Conservation (phyloP, 2,797 vertebrate species). For the Hephaestus fuliginosus region DNA sequence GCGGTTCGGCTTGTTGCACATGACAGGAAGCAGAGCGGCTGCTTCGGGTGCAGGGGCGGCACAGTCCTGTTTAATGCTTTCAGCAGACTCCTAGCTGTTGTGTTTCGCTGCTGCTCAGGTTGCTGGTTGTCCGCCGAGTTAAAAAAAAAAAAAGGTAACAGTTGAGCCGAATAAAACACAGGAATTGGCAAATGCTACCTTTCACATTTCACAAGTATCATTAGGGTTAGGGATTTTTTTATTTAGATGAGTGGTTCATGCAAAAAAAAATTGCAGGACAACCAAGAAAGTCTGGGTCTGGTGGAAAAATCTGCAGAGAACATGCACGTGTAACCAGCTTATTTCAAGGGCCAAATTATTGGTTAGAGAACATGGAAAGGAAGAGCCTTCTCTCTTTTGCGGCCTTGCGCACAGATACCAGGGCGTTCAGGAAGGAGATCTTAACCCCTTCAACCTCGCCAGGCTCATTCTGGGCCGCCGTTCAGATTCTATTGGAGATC, state of each 20-base stretch:
- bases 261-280: slow-evolving; percentile 16
- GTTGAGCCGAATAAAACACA: background rate
- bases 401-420: background rate
- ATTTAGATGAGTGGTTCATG: slow-evolving; percentile 24
- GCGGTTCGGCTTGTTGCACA: slow-evolving; percentile 73
- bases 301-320: slow-evolving; percentile 62
- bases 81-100: slow-evolving; percentile 49
- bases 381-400: slow-evolving; percentile 34
- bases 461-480: background rate
- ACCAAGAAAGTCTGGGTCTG: slow-evolving; percentile 10
- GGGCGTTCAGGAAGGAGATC: slow-evolving; percentile 9
- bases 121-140: background rate
- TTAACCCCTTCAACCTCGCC: slow-evolving; percentile 13
- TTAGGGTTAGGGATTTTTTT: slow-evolving; percentile 10
- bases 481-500: too few relatives aligned
- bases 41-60: slow-evolving; percentile 34
- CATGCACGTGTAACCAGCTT: slow-evolving; percentile 29
- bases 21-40: slow-evolving; percentile 81
- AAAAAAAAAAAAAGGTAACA: background rate
- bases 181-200: background rate
- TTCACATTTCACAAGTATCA: background rate
- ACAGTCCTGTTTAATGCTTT: slow-evolving; percentile 61
- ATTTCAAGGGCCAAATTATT: slow-evolving; percentile 47
- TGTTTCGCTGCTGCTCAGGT: slow-evolving; percentile 22
- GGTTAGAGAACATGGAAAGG: slow-evolving; percentile 56